Evolutionary conservation across 1,140 invertebrate genomes (phyloP), one percentile per base, ranked within the genome.

Genomic region (Telenomus remus): DNA sequence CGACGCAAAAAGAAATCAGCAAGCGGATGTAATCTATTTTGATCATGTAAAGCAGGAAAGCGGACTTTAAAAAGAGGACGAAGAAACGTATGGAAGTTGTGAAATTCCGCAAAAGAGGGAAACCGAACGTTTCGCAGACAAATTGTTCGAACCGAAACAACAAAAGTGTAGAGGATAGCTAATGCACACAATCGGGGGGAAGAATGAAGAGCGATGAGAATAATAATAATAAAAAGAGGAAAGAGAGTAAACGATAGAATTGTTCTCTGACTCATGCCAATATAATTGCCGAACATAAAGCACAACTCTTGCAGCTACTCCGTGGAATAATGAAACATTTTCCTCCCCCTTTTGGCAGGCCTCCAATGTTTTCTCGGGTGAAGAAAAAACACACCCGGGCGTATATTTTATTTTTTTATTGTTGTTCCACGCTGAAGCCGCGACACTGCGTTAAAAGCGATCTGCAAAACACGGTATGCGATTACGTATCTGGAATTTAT

Each of bases 101-200:
- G 51, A 16, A 55, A 13, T 34, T 49, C 63, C 49, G 59, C 50
- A 70, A 68, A 68, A 33, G 59, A 51, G 16, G 48, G 6, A 6
- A 27, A 27, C 1, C 69, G 48, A 12, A 11, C 50, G 59, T 50
- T 63, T 59, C 47, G 9, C 35, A 15, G 59, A 65, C 69, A 77
- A 77, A 77, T 78, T 74, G 70, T 69, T 65, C 65, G 39, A 78
- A 78, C 70, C 55, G 64, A 49, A 27, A 27, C 59, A 61, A 65
- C 70, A 73, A 68, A 49, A 60, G 50, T 47, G 44, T 66, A 59
- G 75, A 71, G 74, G 74, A 74, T 78, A 78, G 76, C 71, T 78
- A 78, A 78, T 78, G 76, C 63, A 78, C 54, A 27, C 49, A 54
- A 50, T 60, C 59, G 53, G 64, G 44, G 42, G 11, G 34, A 35